Evolutionary conservation across 2,888 invertebrate species (phyloP), one percentile per base, ranked within the genome.

Genomic region (Pachycephus smyrnensis): DNA sequence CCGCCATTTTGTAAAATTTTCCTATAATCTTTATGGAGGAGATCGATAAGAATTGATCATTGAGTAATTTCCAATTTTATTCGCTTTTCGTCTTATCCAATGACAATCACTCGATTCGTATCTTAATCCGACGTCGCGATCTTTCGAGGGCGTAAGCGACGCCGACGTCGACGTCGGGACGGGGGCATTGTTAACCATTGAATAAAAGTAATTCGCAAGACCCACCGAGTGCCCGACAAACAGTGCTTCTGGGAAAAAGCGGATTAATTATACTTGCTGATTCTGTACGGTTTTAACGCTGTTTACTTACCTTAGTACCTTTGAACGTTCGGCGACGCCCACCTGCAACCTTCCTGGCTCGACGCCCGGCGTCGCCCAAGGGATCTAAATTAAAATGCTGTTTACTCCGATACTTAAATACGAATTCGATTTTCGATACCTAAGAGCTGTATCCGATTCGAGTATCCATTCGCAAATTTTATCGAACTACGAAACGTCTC

Each of bases 301-400:
- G 73, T 78, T 78, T 76, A 76, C 76, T 35, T 73, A 77, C 32
- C 69, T 75, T 30, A 30, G n/a, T 37, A 3, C 55, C 23, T 55
- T 55, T 23, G 23, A 37, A 31, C 71, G 12, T 71, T 31, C 31
- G 3, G 23, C 55, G 55, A 55, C 55, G 55, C 55, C 33, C 30
- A 32, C 71, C 74, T 37, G 68, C 77, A 33, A 68, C 68, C 23
- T 68, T 35, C 35, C 36, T 76, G 30, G 30, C 69, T 31, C 36
- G n/a, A 33, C 9, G 68, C 12, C 23, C 40, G 23, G 55, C 71
- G 69, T 37, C 30, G 4, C 3, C 73, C 68, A 73, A 76, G 69
- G 82, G 81, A 77, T 81, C 80, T 84, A 89, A 89, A 89, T 89
- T 89, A 87, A 88, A 89, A 88, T 88, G 84, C 82, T 89, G 87